Evolutionary conservation across 2,797 vertebrate genomes (phyloP).

Genomic region (Iguana delicatissima): DNA sequence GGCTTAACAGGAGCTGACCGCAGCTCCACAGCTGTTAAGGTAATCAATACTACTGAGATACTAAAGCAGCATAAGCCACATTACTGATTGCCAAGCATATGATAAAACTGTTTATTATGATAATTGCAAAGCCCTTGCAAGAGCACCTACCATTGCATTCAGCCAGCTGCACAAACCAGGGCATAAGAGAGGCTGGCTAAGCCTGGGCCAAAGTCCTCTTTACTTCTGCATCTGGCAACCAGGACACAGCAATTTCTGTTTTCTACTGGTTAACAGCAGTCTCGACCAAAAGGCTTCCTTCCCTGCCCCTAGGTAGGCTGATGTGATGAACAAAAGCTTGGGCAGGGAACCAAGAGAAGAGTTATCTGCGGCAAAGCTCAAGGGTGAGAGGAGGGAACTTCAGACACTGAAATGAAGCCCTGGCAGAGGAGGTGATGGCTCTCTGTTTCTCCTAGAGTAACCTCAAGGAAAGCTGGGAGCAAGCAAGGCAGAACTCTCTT

Average conservation of each 20-base stretch:
- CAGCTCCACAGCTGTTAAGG: conserved; percentile 90
- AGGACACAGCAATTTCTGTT: background rate
- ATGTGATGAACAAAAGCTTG: background rate
- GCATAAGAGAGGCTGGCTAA: background rate
- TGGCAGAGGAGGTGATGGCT: too few species aligned
- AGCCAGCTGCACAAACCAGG: conserved; percentile 74
- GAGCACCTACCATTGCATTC: conserved; percentile 73
- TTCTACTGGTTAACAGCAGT: background rate
- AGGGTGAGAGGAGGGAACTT: background rate
- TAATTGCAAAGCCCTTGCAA: conserved; percentile 84
- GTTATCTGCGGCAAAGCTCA: background rate
- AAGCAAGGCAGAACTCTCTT: too few species aligned
- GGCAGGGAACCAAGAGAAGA: background rate
- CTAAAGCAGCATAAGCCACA: conserved; percentile 96
- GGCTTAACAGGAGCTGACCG: conserved; percentile 88
- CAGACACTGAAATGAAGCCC: background rate
- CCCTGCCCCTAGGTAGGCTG: too few species aligned
- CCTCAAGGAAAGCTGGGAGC: too few species aligned
- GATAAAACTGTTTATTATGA: conserved; percentile 99
- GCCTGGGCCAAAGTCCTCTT: background rate
- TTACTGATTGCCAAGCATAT: conserved; percentile 94
- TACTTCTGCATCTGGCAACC: background rate
- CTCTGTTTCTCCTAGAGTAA: too few species aligned
- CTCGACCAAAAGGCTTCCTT: background rate
- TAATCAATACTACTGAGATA: conserved; percentile 99